Conservation (phyloP, 1,140 invertebrate species). For the Zaprionus capensis region DNA sequence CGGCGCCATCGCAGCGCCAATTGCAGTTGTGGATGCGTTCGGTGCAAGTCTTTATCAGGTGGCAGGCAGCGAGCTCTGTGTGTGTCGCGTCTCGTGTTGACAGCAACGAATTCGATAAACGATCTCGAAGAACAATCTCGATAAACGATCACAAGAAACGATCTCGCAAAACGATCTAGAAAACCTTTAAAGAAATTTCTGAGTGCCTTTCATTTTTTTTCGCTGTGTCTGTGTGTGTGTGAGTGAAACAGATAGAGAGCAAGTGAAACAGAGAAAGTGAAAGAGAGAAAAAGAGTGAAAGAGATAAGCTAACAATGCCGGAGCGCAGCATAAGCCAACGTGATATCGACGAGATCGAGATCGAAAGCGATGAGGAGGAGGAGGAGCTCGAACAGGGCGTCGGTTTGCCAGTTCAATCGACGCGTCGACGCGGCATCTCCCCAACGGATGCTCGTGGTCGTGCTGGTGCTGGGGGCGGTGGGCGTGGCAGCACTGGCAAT, state of each 20-base stretch:
- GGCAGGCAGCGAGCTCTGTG: constrained; percentile 4
- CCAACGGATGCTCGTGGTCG: not conserved
- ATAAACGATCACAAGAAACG: not conserved
- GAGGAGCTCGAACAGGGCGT: constrained; percentile 77
- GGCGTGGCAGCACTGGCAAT: constrained; percentile 27
- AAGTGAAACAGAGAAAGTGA: not conserved
- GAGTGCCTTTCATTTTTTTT: constrained; percentile 11
- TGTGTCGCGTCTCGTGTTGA: not conserved
- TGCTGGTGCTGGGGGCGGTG: constrained; percentile 5
- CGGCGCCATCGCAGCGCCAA: constrained; percentile 50
- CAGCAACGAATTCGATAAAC: not conserved
- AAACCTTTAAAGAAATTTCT: not conserved
- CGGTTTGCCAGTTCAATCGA: constrained; percentile 65
- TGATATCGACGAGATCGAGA: constrained; percentile 78
- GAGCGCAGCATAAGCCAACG: constrained; percentile 71
- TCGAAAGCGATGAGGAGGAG: constrained; percentile 79
- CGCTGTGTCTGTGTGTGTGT: not conserved
- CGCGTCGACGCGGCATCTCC: constrained; percentile 30
- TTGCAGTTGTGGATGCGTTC: constrained; percentile 77
- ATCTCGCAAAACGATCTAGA: not conserved
- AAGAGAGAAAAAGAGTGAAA: not conserved
- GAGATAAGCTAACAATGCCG: constrained; percentile 53
- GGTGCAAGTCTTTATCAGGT: constrained; percentile 62
- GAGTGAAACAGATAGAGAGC: not conserved
- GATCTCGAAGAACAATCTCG: not conserved